A percentile compares a stretch with the other conserved stretches of the same genome.
phyloP scores from a whole-genome alignment of 2,888 invertebrate species.

The Spisula solida region DNA sequence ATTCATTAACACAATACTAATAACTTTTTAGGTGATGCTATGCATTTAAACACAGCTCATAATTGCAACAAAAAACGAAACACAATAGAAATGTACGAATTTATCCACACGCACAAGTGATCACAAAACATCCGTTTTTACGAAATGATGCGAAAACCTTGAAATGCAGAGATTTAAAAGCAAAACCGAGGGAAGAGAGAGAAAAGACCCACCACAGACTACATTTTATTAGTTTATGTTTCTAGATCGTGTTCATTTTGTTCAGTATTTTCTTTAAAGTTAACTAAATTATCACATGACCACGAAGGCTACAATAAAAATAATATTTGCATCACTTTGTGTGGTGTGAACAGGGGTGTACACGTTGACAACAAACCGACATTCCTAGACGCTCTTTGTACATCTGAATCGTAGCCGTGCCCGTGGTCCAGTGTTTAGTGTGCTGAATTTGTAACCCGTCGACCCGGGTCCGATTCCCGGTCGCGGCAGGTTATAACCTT shows the following conservation, averaged over 20 bases:
- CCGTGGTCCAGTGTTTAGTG: no score
- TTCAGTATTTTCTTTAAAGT: slow-evolving; percentile 38
- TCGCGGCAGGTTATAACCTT: no score
- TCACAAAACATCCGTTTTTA: neutral
- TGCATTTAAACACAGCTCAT: neutral
- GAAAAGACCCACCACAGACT: slow-evolving; percentile 44
- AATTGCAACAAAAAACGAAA: neutral
- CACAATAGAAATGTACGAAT: neutral
- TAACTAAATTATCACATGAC: slow-evolving; percentile 48
- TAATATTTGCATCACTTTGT: slow-evolving; percentile 34
- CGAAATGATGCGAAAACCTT: neutral
- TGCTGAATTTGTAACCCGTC: no score
- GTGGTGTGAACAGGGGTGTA: slow-evolving; percentile 33
- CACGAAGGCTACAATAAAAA: slow-evolving; percentile 37
- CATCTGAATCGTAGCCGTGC: neutral
- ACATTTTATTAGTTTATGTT: slow-evolving; percentile 40
- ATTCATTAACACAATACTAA: neutral
- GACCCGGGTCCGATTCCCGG: no score
- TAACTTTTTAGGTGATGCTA: neutral
- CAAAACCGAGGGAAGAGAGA: neutral
- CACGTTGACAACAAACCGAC: neutral
- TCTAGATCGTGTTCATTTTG: slow-evolving; percentile 31
- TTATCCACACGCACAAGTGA: neutral
- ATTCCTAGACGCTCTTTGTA: neutral
- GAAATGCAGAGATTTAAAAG: neutral